Evolutionary conservation across 2,113 vertebrate genomes (phyloP), one percentile per base, ranked within the genome.

Genomic region (Corvus moneduloides): DNA sequence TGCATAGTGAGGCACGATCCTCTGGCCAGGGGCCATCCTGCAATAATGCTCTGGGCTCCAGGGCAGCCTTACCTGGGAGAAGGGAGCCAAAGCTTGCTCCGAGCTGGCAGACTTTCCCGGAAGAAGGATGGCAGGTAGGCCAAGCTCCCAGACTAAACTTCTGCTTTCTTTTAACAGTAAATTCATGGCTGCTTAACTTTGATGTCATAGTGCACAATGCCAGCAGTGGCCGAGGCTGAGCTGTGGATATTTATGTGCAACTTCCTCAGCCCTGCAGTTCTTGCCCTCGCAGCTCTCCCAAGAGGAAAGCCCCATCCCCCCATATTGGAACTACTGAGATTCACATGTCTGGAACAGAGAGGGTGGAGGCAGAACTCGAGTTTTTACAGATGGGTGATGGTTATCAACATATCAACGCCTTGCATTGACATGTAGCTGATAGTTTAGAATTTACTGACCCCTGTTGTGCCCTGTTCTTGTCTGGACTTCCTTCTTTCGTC

Each of bases 211-310:
- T 56, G 44, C 46, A 5, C 67, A 10, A 4, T 17, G 73, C 23
- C 84, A 90, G 67, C 82, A 46, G 84, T 21, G 54, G 58, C 62
- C 3, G 20, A 23, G 79, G 61, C 72, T 49, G 12, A 54, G 81
- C 39, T 77, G 26, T 0, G 2, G 13, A 2, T 63, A 2, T 37
- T 44, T 17, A 1, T 0, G 11, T 49, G 71, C 33, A 46, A 0
- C 73, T 61, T 66, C 30, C 56, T 66, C 49, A 37, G 78, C 58
- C 52, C 48, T 56, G 75, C 41, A 37, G 30, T 11, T 68, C 74
- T 32, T 72, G 16, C 5, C 15, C 16, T 62, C 24, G 7, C 10
- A 20, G 16, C 73, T 84, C 37, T 79, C 68, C 59, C 55, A 16
- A 3, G 66, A 23, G 73, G 52, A 71, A 67, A 78, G 7, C 9